phyloP scores from a whole-genome alignment of 2,797 vertebrate genomes.

The Paedocypris micromegethes region DNA sequence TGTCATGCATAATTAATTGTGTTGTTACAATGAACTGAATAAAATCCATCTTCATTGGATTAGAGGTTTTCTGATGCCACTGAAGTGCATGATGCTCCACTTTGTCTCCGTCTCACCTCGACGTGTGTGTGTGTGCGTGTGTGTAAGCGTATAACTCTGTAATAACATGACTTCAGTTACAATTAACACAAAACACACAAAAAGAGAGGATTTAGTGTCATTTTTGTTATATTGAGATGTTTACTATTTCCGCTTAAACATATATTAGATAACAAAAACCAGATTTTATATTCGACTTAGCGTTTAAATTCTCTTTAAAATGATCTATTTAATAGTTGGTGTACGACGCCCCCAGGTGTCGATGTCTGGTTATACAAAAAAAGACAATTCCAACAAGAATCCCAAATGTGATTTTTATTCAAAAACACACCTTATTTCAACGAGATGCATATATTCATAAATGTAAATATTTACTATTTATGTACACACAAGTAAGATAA shows the following conservation, averaged over 20 bases:
- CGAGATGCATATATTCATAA: constrained; percentile 66
- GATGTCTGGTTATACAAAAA: neutral
- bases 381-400: constrained; percentile 32
- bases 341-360: constrained; percentile 49
- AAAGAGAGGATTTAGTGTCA: too few relatives aligned
- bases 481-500: constrained; percentile 56
- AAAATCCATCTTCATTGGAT: constrained; percentile 98
- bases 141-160: neutral
- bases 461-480: constrained; percentile 61
- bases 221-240: too few relatives aligned
- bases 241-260: too few relatives aligned
- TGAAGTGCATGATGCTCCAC: constrained; percentile 72
- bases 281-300: too few relatives aligned
- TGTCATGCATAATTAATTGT: constrained; percentile 99
- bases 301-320: too few relatives aligned
- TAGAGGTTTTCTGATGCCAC: constrained; percentile 81
- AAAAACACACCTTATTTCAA: constrained; percentile 61
- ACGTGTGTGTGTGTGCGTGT: constrained; percentile 19
- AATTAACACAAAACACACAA: too few relatives aligned
- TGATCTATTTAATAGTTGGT: too few relatives aligned
- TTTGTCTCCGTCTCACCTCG: constrained; percentile 56
- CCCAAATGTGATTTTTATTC: constrained; percentile 60
- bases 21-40: constrained; percentile 78
- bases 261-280: too few relatives aligned
- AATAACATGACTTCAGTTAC: neutral